Evolutionary conservation across 2,797 vertebrate genomes (phyloP).

Genomic region (Graptemys geographica): DNA sequence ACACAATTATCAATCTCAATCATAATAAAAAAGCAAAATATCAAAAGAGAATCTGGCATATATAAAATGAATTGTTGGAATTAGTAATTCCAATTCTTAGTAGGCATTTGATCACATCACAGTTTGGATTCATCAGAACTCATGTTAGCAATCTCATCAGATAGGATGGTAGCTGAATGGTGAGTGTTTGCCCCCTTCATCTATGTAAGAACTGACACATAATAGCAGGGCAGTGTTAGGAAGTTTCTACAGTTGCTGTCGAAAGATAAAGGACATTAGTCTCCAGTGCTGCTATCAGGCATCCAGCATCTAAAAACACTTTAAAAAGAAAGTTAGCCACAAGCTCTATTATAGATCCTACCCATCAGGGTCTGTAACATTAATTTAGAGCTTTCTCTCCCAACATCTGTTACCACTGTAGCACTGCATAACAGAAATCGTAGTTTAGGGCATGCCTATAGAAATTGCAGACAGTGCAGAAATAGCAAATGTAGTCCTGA

Average conservation of each 20-base stretch:
- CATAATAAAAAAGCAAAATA: background rate
- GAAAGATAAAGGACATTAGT: constrained; percentile 34
- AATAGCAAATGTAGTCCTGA: background rate
- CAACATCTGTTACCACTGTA: constrained; percentile 4
- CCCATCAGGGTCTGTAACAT: background rate
- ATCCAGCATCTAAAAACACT: background rate
- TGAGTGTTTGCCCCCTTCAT: background rate
- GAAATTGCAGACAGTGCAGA: background rate
- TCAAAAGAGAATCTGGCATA: background rate
- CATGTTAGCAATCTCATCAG: background rate
- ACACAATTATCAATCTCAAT: background rate
- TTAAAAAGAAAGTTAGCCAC: constrained; percentile 8
- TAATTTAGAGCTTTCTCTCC: background rate
- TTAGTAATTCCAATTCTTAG: background rate
- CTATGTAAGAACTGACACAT: background rate
- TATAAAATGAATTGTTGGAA: background rate
- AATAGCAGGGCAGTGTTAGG: background rate
- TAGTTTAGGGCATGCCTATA: background rate
- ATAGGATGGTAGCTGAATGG: background rate
- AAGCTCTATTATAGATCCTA: background rate
- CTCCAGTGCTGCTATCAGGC: background rate
- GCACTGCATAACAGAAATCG: background rate
- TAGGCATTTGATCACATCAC: background rate
- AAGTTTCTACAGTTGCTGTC: constrained; percentile 38
- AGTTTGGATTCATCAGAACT: background rate